A percentile compares a stretch with the other conserved stretches of the same genome.
These are phyloP conservation scores for Petroica traversi DNA, from an alignment of 2,113 vertebrate species.

Conservation along the genomic window DNA sequence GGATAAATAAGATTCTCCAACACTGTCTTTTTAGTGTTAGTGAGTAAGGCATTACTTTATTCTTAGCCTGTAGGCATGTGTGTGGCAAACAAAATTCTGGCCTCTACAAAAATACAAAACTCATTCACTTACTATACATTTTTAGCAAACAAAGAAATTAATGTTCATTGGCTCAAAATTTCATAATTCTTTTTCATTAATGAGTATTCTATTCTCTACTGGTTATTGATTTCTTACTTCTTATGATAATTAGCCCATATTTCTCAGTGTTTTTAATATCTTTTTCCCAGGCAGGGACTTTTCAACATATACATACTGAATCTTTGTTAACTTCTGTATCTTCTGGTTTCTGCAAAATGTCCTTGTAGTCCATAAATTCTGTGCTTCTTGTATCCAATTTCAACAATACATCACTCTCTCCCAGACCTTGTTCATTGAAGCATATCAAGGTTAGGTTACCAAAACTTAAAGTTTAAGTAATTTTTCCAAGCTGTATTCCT, in stretches of 20 bases:
- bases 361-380: neutral
- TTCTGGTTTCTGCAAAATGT: neutral
- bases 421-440: neutral
- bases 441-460: neutral
- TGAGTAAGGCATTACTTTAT: neutral
- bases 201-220: neutral
- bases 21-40: neutral
- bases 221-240: neutral
- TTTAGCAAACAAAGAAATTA: neutral
- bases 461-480: neutral
- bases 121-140: neutral
- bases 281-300: neutral
- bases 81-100: neutral
- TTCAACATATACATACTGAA: neutral
- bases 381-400: neutral
- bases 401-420: neutral
- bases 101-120: neutral
- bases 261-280: neutral
- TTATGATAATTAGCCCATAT: neutral
- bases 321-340: neutral
- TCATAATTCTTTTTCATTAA: neutral
- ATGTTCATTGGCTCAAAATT: neutral
- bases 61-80: fast-evolving
- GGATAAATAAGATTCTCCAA: neutral
- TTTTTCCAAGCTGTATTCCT: neutral